phyloP scores from a whole-genome alignment of 1,140 invertebrate species.

The Potamilus streckersoni region DNA sequence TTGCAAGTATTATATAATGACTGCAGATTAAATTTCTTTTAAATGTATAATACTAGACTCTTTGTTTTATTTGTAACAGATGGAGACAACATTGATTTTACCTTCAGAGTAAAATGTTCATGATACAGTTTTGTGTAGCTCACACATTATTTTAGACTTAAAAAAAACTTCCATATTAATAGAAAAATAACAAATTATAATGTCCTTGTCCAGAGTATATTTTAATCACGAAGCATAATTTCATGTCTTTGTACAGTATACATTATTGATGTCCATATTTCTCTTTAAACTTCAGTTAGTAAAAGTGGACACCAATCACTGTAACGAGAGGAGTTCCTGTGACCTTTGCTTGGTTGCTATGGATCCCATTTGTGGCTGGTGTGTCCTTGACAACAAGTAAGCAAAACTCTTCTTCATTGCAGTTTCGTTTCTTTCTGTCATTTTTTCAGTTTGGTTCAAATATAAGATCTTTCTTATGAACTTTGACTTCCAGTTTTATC shows the following conservation, averaged over 20 bases:
- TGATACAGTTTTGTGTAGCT: too few relatives aligned
- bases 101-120: too few relatives aligned
- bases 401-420: neutral
- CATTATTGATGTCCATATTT: neutral
- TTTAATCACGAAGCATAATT: neutral
- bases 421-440: too few relatives aligned
- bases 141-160: neutral
- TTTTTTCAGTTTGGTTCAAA: too few relatives aligned
- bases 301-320: constrained; percentile 43
- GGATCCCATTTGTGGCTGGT: constrained; percentile 60
- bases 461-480: too few relatives aligned
- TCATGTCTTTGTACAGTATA: neutral
- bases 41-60: too few relatives aligned
- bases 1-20: too few relatives aligned
- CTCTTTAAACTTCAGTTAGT: constrained; percentile 29
- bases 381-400: constrained; percentile 54
- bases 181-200: too few relatives aligned
- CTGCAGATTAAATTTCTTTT: too few relatives aligned
- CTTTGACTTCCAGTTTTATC: too few relatives aligned
- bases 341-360: constrained; percentile 40
- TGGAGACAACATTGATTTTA: too few relatives aligned
- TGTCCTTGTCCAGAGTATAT: neutral
- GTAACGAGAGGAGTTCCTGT: constrained; percentile 42
- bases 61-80: too few relatives aligned
- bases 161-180: neutral